Conservation (phyloP, 2,888 invertebrate genomes). For the Morinoia aosen region DNA sequence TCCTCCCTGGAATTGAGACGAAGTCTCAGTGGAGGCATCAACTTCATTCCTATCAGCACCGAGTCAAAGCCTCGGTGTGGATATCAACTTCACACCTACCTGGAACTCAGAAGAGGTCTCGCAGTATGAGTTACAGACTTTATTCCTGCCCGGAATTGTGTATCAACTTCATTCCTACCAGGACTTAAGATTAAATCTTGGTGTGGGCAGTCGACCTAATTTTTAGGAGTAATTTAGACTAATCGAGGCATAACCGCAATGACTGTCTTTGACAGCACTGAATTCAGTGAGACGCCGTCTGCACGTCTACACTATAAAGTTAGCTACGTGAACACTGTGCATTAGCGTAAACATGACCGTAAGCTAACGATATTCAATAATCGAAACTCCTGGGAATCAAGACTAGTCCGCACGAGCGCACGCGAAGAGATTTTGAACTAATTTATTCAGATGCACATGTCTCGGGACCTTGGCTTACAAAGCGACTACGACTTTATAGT, state of each 20-base stretch:
- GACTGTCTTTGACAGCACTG: background rate
- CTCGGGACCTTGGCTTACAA: background rate
- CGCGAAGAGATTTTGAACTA: background rate
- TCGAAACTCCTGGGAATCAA: too few relatives aligned
- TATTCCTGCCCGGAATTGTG: too few relatives aligned
- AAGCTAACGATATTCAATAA: too few relatives aligned
- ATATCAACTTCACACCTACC: background rate
- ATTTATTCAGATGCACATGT: background rate
- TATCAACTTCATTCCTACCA: background rate
- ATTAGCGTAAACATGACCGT: background rate
- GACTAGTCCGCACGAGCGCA: too few relatives aligned
- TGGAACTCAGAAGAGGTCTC: background rate
- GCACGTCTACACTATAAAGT: background rate
- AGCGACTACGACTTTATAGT: background rate
- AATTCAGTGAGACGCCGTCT: background rate
- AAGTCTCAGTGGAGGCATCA: too few relatives aligned
- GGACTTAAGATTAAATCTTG: too few relatives aligned
- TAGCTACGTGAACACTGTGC: background rate
- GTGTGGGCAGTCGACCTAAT: too few relatives aligned
- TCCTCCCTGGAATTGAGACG: background rate
- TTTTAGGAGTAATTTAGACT: too few relatives aligned
- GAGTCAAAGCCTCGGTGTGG: too few relatives aligned
- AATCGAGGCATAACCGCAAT: background rate
- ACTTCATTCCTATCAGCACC: background rate
- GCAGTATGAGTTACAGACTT: background rate